Percentiles rank a stretch among this genome's conserved stretches.
Conservation (phyloP, 2,888 invertebrate genomes). For the Pammene aurita region DNA sequence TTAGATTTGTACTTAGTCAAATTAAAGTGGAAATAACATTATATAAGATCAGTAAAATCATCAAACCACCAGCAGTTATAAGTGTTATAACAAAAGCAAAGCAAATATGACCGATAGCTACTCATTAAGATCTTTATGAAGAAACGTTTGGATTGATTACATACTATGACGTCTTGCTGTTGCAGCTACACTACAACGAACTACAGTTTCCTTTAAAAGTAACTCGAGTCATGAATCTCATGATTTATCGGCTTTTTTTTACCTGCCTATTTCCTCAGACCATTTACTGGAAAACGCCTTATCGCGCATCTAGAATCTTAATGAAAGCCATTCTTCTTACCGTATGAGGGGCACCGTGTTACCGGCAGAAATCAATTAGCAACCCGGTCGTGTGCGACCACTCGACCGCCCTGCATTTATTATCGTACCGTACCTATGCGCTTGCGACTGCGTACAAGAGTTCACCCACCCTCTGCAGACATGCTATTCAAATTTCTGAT, state of each 20-base stretch:
- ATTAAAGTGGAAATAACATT: too few species aligned
- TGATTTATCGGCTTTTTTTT: background rate
- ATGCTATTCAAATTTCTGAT: background rate
- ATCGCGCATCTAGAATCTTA: constrained; percentile 23
- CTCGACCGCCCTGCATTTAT: constrained; percentile 65
- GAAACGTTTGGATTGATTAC: too few species aligned
- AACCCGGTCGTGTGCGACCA: constrained; percentile 64
- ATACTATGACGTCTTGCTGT: too few species aligned
- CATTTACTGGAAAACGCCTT: constrained; percentile 9
- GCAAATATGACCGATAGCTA: too few species aligned
- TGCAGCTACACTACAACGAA: background rate
- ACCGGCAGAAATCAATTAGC: constrained; percentile 64
- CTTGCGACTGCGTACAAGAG: constrained; percentile 53
- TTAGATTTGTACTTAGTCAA: too few species aligned
- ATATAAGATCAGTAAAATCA: too few species aligned
- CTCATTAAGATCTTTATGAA: too few species aligned
- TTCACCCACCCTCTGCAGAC: constrained; percentile 56
- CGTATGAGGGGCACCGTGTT: constrained; percentile 55
- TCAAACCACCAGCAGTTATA: too few species aligned
- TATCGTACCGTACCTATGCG: constrained; percentile 51
- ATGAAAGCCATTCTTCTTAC: constrained; percentile 25
- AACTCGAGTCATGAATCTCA: too few species aligned
- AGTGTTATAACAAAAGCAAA: too few species aligned
- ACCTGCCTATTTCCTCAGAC: background rate
- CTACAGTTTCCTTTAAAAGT: background rate